phyloP scores from a whole-genome alignment of 92 coral and sea anemone species.

The Paramuricea clavata region DNA sequence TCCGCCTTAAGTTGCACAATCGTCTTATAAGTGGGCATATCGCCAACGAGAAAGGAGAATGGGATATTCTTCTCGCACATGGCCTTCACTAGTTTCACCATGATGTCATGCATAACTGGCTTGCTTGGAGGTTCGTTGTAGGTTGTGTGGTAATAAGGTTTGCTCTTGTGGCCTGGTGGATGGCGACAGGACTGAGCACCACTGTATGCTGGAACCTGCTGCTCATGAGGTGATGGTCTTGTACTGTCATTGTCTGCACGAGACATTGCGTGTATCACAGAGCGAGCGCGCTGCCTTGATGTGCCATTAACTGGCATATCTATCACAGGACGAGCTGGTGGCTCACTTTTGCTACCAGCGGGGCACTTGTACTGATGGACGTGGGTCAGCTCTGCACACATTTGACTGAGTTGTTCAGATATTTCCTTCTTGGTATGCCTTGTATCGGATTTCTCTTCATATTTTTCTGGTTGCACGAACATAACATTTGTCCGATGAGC shows the following conservation, averaged over 20 bases:
- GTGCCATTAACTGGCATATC: conserved; percentile 30
- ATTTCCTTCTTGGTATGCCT: conserved; percentile 19
- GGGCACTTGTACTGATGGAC: conserved; percentile 40
- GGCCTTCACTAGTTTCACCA: conserved; percentile 50
- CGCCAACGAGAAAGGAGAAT: conserved; percentile 44
- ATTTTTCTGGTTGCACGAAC: conserved; percentile 23
- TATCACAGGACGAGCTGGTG: conserved; percentile 44
- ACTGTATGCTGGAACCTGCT: conserved; percentile 53
- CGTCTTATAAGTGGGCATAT: conserved; percentile 45
- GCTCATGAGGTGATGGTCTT: conserved; percentile 34
- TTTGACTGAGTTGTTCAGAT: conserved; percentile 32
- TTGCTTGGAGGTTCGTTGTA: conserved; percentile 45
- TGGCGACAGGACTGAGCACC: conserved; percentile 47
- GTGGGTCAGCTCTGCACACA: conserved; percentile 35
- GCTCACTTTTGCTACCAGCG: conserved; percentile 43
- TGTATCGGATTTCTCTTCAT: background rate
- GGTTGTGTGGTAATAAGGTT: conserved; percentile 47
- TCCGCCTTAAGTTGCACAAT: conserved; percentile 43
- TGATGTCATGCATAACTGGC: conserved; percentile 34
- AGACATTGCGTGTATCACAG: conserved; percentile 34
- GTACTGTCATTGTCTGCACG: conserved; percentile 42
- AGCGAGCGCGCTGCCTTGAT: conserved; percentile 13
- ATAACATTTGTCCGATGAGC: background rate
- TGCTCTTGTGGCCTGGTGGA: conserved; percentile 29
- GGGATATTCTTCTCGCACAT: conserved; percentile 44